phyloP scores from a whole-genome alignment of 2,797 vertebrate genomes.

The Pachyuromys duprasi region DNA sequence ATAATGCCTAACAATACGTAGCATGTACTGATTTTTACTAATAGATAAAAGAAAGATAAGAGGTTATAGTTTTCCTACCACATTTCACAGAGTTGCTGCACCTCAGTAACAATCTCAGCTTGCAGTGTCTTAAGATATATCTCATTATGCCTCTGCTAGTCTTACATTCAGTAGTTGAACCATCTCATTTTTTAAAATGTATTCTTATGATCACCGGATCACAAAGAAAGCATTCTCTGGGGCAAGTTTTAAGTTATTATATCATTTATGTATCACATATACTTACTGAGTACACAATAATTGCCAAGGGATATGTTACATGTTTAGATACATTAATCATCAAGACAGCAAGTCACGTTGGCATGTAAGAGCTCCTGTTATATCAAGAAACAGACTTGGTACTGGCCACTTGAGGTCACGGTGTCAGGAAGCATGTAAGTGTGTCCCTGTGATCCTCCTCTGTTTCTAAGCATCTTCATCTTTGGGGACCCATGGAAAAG shows the following conservation, averaged over 20 bases:
- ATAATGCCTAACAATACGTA: background rate
- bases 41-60: background rate
- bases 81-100: background rate
- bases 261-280: background rate
- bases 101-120: background rate
- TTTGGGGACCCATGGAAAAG: conserved; percentile 30
- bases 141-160: background rate
- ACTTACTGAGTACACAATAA: background rate
- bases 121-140: background rate
- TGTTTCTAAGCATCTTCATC: background rate
- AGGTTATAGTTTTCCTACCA: background rate
- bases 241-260: background rate
- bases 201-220: background rate
- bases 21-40: conserved; percentile 31
- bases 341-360: background rate
- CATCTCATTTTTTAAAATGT: conserved; percentile 9
- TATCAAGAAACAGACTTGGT: background rate
- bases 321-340: background rate
- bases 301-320: background rate
- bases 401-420: conserved; percentile 11
- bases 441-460: background rate
- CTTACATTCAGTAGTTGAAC: background rate
- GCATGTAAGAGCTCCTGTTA: background rate
- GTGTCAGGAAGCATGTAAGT: background rate
- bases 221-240: conserved; percentile 14